phyloP scores from a whole-genome alignment of 2,113 vertebrate genomes.

The Motacilla tschutschensis region DNA sequence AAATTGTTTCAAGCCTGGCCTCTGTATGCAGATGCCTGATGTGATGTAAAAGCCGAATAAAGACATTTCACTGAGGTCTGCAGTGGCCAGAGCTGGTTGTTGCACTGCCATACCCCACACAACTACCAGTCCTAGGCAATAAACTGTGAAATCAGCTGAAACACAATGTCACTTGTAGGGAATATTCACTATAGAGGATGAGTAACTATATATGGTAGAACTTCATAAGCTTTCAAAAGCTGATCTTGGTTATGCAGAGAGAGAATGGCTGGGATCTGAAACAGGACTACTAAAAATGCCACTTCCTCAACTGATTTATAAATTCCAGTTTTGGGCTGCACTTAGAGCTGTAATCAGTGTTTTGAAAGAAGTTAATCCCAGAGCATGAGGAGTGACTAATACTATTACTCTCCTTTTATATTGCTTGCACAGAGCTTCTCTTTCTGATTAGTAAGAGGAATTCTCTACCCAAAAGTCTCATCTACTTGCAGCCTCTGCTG shows the following conservation, averaged over 20 bases:
- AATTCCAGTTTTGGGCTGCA: slow-evolving; percentile 3
- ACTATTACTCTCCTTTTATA: background rate
- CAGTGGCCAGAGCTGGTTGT: background rate
- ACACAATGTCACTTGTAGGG: background rate
- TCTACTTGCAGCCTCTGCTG: background rate
- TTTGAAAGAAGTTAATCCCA: slow-evolving; percentile 44
- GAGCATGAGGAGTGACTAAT: slow-evolving; percentile 27
- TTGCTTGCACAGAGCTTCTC: background rate
- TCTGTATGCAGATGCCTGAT: background rate
- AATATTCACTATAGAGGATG: background rate
- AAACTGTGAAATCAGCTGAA: background rate
- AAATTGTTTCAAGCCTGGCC: background rate
- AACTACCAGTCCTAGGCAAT: background rate
- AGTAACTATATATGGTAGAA: background rate
- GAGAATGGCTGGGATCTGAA: background rate
- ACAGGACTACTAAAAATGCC: background rate
- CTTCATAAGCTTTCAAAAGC: background rate
- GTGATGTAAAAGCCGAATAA: background rate
- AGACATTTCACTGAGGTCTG: background rate
- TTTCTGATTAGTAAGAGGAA: slow-evolving; percentile 12
- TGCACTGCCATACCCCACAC: background rate
- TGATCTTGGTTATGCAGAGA: background rate
- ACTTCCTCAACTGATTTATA: background rate
- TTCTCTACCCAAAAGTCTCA: background rate
- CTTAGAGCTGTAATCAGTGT: slow-evolving; percentile 25